Evolutionary conservation across 2,888 invertebrate genomes (phyloP), one percentile per base, ranked within the genome.

Genomic region (Andrena bucephala): DNA sequence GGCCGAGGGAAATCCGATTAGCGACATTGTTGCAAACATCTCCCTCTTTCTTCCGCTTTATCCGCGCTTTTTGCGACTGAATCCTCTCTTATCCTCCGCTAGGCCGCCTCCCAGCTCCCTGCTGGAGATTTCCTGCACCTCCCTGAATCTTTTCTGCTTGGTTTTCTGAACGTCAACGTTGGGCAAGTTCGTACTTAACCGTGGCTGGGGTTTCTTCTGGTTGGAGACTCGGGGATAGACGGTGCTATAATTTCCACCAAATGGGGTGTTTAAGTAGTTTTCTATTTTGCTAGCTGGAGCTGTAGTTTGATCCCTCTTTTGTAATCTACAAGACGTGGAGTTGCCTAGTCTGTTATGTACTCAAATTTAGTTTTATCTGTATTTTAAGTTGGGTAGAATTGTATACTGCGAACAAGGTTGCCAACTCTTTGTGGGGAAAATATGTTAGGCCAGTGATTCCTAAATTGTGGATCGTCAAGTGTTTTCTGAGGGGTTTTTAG

Each of bases 1-100:
- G 80, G 76, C 75, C 8, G 27, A 57, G 16, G 82, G 76, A 75
- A 87, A 87, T 87, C 87, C 87, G 87, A 87, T 87, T 87, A 87
- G 62, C 65, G 63, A 50, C 85, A 65, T 67, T 27, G 54, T 70
- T 65, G 27, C 50, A 71, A 29, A 24, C 27, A 33, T 13, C 42
- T 59, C 72, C 59, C 54, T 24, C 10, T n/a, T 29, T 31, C 77
- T 33, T 59, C n/a, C 27, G 6, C 6, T 2, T 1, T 20, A 0
- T 24, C 57, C 62, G 27, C n/a, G 29, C 33, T 65, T 57, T 20
- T 36, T 60, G 13, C 62, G 0, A 24, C 24, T 5, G 42, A 42
- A 20, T 60, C 20, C 20, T 52, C n/a, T 20, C 52, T 52, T 52
- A 52, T 16, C 8, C 24, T 24, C 20, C 20, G 27, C 24, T n/a